Evolutionary conservation across 2,113 vertebrate species (phyloP), one percentile per base, ranked within the genome.

Genomic region (Falco punctatus): DNA sequence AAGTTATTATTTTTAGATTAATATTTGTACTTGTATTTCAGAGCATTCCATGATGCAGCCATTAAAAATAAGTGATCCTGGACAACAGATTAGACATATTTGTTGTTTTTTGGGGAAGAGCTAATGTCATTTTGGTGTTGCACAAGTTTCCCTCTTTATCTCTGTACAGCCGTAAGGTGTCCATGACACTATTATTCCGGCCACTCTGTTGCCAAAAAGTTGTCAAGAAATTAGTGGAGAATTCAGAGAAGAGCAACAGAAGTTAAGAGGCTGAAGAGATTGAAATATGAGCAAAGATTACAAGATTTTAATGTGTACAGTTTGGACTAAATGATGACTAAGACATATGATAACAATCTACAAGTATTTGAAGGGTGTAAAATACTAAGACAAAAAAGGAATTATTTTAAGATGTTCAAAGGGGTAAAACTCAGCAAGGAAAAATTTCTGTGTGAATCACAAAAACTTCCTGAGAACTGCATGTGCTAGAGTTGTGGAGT

Each of bases 261-360:
- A 97, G 95, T 97, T 95, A 96, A 95, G 89, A 94, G 96, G 96
- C 92, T 95, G 92, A 94, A 97, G 94, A 96, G 78, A 96, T 94
- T 97, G 97, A 97, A 97, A 95, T 97, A 97, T 81, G 95, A 97
- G 95, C 92, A 96, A 97, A 95, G 97, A 97, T 96, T 97, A 97
- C 96, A 95, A 95, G 91, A 96, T 95, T 96, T 96, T 92, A 95
- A 92, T 97, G 54, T 97, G 95, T 97, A 94, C 95, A 96, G 96
- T 97, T 97, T 95, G 94, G 95, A 95, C 89, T 97, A 97, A 97
- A 95, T 78, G 81, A 96, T 96, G 96, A 96, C 97, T 97, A 94
- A 95, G 91, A 95, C 96, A 97, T 96, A 97, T 97, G 95, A 97
- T 96, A 97, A 96, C 94, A 92, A 92, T 97, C 95, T 95, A 90